Percentiles rank a stretch among this genome's conserved stretches.
Conservation (phyloP, 2,888 invertebrate species). For the Parapristionchus giblindavisi region DNA sequence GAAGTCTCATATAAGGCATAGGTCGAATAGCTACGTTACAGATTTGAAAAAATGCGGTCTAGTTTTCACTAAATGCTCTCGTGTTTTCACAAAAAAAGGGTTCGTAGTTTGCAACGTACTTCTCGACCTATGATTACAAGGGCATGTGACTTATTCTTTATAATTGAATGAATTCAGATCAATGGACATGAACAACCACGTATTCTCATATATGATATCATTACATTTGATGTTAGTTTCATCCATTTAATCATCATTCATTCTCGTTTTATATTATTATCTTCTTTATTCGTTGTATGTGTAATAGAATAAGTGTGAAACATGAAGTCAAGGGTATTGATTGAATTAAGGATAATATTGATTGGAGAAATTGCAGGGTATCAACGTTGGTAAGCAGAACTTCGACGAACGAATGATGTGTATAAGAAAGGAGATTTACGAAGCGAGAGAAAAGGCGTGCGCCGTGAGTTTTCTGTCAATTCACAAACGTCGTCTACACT, state of each 20-base stretch:
- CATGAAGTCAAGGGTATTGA: neutral
- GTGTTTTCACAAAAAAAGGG: too few relatives aligned
- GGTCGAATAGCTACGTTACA: too few relatives aligned
- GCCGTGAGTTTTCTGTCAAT: slow-evolving; percentile 64
- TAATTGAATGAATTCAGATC: neutral
- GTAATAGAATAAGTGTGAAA: neutral
- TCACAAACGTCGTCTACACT: neutral
- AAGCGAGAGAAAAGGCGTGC: slow-evolving; percentile 80
- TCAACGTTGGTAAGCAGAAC: slow-evolving; percentile 80
- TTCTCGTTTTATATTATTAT: too few relatives aligned
- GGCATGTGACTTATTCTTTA: too few relatives aligned
- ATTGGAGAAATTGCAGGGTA: slow-evolving; percentile 72
- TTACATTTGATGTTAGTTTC: slow-evolving; percentile 79
- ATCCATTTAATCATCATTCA: neutral
- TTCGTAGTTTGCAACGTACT: too few relatives aligned
- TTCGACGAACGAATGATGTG: slow-evolving; percentile 83
- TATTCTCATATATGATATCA: slow-evolving; percentile 92
- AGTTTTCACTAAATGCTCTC: too few relatives aligned
- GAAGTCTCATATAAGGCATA: too few relatives aligned
- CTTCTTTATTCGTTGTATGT: too few relatives aligned
- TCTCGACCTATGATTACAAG: too few relatives aligned
- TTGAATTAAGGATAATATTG: neutral
- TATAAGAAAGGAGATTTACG: slow-evolving; percentile 77
- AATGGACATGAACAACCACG: slow-evolving; percentile 78
- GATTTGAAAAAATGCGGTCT: too few relatives aligned